Percentiles rank a stretch among this genome's conserved stretches.
These are phyloP conservation scores for Bucorvus abyssinicus DNA, from an alignment of 2,797 vertebrate species.

Conservation along the genomic window DNA sequence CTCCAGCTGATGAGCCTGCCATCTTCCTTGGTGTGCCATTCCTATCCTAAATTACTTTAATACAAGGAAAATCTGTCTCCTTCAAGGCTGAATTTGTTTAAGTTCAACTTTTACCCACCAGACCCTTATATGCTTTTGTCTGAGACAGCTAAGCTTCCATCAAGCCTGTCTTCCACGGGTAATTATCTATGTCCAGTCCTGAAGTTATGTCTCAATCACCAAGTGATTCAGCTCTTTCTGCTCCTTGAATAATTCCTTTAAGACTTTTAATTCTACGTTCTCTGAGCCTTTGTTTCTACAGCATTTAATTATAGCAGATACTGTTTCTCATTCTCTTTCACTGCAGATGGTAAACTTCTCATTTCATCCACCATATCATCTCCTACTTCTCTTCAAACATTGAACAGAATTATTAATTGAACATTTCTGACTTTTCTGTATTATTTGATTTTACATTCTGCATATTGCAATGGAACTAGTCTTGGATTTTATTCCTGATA, in stretches of 20 bases:
- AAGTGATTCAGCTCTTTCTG: slow-evolving; percentile 6
- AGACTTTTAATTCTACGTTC: neutral
- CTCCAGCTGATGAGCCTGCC: neutral
- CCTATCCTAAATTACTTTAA: slow-evolving; percentile 15
- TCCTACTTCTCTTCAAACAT: slow-evolving; percentile 7
- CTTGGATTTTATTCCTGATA: slow-evolving; percentile 1
- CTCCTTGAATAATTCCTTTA: neutral
- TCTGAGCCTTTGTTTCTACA: neutral
- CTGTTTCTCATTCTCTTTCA: slow-evolving; percentile 13
- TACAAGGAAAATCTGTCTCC: neutral
- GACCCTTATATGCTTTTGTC: neutral
- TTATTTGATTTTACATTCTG: slow-evolving; percentile 7
- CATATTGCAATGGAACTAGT: neutral
- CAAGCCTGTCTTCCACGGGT: neutral
- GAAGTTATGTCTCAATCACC: neutral
- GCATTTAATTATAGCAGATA: slow-evolving; percentile 15
- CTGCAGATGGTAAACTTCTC: slow-evolving; percentile 3
- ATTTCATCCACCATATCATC: slow-evolving; percentile 1
- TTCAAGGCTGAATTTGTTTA: neutral
- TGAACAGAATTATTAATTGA: slow-evolving; percentile 22
- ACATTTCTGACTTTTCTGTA: neutral
- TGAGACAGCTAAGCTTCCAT: neutral
- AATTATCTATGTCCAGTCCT: slow-evolving; percentile 11
- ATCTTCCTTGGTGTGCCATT: neutral
- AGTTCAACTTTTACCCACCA: neutral